Evolutionary conservation across 2,797 vertebrate species (phyloP), one percentile per base, ranked within the genome.

Genomic region (Manis javanica): DNA sequence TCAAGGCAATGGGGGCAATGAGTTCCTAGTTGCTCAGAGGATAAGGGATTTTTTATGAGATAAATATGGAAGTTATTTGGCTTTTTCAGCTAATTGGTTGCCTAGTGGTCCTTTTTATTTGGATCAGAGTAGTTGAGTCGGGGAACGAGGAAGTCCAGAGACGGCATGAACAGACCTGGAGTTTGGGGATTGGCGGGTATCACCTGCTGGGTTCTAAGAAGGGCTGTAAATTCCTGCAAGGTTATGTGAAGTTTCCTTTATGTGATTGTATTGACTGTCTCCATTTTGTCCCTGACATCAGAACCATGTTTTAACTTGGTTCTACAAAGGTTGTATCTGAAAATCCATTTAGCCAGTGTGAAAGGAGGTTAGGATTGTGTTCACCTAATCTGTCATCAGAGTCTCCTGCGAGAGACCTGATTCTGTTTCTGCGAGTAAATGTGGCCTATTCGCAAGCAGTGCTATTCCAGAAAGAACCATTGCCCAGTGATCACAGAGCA

Each of bases 371-470:
- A 79, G 34, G 34, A 82, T 79, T 91, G 37, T 7, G 10, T 34
- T 23, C 61, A 74, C n/a, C 64, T 91, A 87, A 61, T 4, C 51
- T 63, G 34, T 39, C n/a, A 21, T 86, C 72, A 69, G 34, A 68
- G 8, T 63, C 3, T 84, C 34, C 55, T 57, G 71, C 53, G 69
- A 75, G 64, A 87, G 16, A 63, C 21, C 31, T 49, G 26, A 64
- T 77, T 85, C 37, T 77, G 37, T 68, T 87, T 90, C 66, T 93
- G 87, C 87, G 39, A 81, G 31, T 75, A 64, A 86, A 55, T n/a
- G 11, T 39, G 24, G 34, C 34, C 61, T 26, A 49, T 83, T 66
- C 39, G 0, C n/a, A 69, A 74, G 34, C 59, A 91, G 37, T 39
- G 42, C n/a, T 89, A 34, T 26, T 74, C 37, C 19, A 78, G 57